These are phyloP conservation scores for Coremacera marginata DNA, from an alignment of 2,888 invertebrate genomes.

Conservation along the genomic window DNA sequence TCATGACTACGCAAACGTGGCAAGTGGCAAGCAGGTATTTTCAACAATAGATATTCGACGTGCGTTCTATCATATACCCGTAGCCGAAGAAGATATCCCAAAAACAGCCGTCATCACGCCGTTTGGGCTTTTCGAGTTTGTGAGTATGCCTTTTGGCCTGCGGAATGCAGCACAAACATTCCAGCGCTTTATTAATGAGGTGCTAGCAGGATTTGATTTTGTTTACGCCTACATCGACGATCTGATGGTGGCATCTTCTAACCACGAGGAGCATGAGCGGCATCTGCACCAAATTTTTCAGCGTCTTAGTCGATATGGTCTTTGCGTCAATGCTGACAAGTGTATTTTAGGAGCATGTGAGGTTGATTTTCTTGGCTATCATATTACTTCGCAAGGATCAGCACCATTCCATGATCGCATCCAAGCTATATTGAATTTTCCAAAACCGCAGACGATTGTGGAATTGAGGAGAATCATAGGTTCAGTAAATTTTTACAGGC, in stretches of 20 bases:
- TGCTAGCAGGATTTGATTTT: slow-evolving; percentile 24
- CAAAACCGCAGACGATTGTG: too few species aligned
- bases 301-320: neutral
- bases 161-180: slow-evolving; percentile 39
- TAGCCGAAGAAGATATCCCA: slow-evolving; percentile 32
- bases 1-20: too few species aligned
- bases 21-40: too few species aligned
- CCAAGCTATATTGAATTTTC: too few species aligned
- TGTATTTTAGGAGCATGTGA: too few species aligned
- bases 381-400: too few species aligned
- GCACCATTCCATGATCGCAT: too few species aligned
- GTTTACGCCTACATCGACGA: slow-evolving; percentile 34
- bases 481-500: too few species aligned
- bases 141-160: slow-evolving; percentile 33
- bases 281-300: neutral
- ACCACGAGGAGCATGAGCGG: slow-evolving; percentile 6
- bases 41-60: too few species aligned
- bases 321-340: neutral
- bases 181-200: slow-evolving; percentile 35
- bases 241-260: slow-evolving; percentile 8
- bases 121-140: slow-evolving; percentile 26
- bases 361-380: too few species aligned
- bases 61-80: slow-evolving; percentile 37
- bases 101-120: slow-evolving; percentile 36
- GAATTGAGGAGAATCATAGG: too few species aligned